Evolutionary conservation across 2,113 vertebrate species (phyloP), one percentile per base, ranked within the genome.

Genomic region (Riparia riparia): DNA sequence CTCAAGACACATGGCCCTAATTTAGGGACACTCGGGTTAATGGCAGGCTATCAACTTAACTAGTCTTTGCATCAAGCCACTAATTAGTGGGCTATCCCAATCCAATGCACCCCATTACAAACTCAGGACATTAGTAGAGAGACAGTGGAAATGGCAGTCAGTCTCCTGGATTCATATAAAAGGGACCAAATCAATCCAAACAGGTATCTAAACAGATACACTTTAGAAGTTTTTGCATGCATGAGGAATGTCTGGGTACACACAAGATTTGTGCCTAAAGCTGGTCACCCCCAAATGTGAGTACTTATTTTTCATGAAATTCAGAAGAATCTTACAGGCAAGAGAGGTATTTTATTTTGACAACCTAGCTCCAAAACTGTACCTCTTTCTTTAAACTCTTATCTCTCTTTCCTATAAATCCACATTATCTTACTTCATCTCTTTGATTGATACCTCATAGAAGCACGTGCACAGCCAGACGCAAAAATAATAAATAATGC

Each of bases 21-120:
- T 82, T 89, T 58, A 88, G n/a, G 44, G 34, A 87, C 68, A 83
- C 21, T 66, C 39, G 17, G 31, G 64, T 89, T 96, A 96, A 95
- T 80, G 47, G 82, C 63, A 88, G 50, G 78, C 90, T 80, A 93
- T 91, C 90, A 92, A 63, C 50, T 81, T 49, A 50, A 91, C 85
- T 8, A 26, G 34, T 63, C 80, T 92, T 77, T 70, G 51, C 60
- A 90, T 83, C n/a, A 49, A 77, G 63, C 37, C 69, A 70, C 45
- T 73, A 81, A 90, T 60, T 70, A 93, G 47, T 20, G 17, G 39
- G 31, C 85, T 64, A 70, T 45, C 47, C 64, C 90, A 81, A 83
- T 22, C 29, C 51, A 86, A 37, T 22, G 21, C 47, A 84, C 9
- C 53, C 71, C 79, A 9, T 70, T 45, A 57, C n/a, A 49, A 90